Base-by-base conservation (phyloP, 2,113 vertebrate genomes). In the Hyla sarda region DNA sequence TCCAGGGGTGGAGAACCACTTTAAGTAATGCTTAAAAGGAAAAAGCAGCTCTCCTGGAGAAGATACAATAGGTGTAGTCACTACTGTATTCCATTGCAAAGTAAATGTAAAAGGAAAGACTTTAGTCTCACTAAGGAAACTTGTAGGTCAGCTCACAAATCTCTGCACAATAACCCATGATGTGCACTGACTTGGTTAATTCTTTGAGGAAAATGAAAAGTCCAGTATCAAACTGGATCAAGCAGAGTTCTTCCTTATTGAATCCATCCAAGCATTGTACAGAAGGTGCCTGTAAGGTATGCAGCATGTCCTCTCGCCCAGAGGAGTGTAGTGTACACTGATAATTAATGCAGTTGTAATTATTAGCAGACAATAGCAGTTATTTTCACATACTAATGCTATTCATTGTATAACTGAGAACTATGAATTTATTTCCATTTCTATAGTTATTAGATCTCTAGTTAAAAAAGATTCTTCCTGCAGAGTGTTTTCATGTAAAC, bases 261-360 rank as follows among this genome's bases (percentile, higher is more conserved):
- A 41, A 41, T 8, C 41, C 41, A 41, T 41, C 41, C 41, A 41
- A 41, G 8, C 41, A 41, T 41, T 3, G 41, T 41, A 41, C 3
- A 41, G 47, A 32, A 34, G 32, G 16, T 34, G 65, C 32, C 32
- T 34, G 34, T 34, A 69, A 19, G 65, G 14, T 2, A 2, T 5
- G 7, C 14, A 34, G 30, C 21, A 69, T 32, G 19, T 56, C 17
- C 21, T 58, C 10, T 17, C 8, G 3, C 67, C 32, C 67, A 8
- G 17, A 34, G 47, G 28, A 76, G 8, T 52, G 74, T 76, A 76
- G 74, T 52, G 16, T 76, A 77, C 50, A 32, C 21, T 28, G 48
- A 34, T 54, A 76, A 76, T 76, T 76, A 76, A 77, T 16, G 21
- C 75, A 77, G 48, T 54, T 77, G 48, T 83, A 83, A 83, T 83